Evolutionary conservation across 2,888 invertebrate genomes (phyloP), one percentile per base, ranked within the genome.

Genomic region (Lasioglossum marginatum): DNA sequence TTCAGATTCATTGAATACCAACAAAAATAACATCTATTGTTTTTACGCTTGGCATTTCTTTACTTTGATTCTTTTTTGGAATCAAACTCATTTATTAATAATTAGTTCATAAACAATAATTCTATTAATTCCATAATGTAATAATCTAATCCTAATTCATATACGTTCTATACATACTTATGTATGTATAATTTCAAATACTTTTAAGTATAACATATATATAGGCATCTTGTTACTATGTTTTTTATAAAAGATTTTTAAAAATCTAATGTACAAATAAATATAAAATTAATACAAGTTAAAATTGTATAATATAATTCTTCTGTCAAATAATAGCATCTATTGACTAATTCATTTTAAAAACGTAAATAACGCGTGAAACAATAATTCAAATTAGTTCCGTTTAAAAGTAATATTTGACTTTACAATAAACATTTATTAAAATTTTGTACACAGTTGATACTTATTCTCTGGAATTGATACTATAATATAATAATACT

Each of bases 371-470:
- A 68, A 68, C 4, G 10, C 10, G 34, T 34, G 23, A 37, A n/a
- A n/a, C n/a, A 37, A 37, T 37, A 37, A 37, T 37, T 37, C 1
- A 37, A 68, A 23, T 68, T 23, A 37, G 12, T 12, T 57, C 12
- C 12, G 12, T n/a, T 57, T 23, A 68, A 68, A 37, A 23, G 23
- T 68, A 68, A 37, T 37, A 68, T 68, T 12, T 4, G 23, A 68
- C 37, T 68, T 68, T 68, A 37, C 23, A 68, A 68, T 23, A 23
- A 37, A 12, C 23, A 68, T 68, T 68, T 68, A 68, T 37, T 68
- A 37, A 68, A 37, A 68, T 10, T 19, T 34, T 68, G 19, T 34
- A 68, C 10, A 23, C 34, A 68, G 19, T 37, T 37, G 1, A 68
- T 34, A 37, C 23, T 68, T 68, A 31, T 63, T 31, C 63, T 63